phyloP scores from a whole-genome alignment of 2,888 invertebrate species.

The Phalera bucephala region DNA sequence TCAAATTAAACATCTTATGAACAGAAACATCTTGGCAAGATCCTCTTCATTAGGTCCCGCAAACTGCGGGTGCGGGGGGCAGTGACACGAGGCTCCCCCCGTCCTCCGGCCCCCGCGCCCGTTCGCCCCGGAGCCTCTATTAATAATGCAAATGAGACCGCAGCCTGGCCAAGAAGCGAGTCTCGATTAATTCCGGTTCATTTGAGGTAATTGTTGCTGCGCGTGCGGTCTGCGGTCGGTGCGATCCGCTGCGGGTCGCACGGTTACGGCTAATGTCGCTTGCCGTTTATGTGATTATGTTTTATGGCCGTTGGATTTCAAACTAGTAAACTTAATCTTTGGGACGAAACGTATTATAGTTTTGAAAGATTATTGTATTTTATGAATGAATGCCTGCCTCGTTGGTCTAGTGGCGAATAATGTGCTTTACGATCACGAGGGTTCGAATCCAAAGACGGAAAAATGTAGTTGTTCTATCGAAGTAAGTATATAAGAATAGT shows the following conservation, averaged over 20 bases:
- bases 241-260: conserved; percentile 27
- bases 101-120: conserved; percentile 33
- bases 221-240: conserved; percentile 65
- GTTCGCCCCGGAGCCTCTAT: conserved; percentile 70
- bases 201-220: conserved; percentile 82
- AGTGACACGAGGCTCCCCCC: conserved; percentile 61
- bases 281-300: conserved; percentile 25
- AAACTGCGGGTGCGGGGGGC: conserved; percentile 63
- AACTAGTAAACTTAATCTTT: neutral
- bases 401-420: too few species aligned
- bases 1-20: conserved; percentile 82
- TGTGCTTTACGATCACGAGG: too few species aligned
- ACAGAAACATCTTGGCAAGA: conserved; percentile 79
- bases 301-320: conserved; percentile 9
- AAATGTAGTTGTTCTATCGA: too few species aligned
- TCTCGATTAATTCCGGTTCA: conserved; percentile 82
- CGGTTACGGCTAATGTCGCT: conserved; percentile 25
- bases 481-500: too few species aligned
- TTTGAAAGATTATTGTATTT: too few species aligned
- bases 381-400: too few species aligned
- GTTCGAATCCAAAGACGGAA: too few species aligned
- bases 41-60: conserved; percentile 81
- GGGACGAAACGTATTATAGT: too few species aligned
- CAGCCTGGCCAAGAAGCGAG: conserved; percentile 80
- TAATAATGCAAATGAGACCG: conserved; percentile 84